Evolutionary conservation across 1,140 invertebrate species (phyloP).

Genomic region (Drosophila albomicans): DNA sequence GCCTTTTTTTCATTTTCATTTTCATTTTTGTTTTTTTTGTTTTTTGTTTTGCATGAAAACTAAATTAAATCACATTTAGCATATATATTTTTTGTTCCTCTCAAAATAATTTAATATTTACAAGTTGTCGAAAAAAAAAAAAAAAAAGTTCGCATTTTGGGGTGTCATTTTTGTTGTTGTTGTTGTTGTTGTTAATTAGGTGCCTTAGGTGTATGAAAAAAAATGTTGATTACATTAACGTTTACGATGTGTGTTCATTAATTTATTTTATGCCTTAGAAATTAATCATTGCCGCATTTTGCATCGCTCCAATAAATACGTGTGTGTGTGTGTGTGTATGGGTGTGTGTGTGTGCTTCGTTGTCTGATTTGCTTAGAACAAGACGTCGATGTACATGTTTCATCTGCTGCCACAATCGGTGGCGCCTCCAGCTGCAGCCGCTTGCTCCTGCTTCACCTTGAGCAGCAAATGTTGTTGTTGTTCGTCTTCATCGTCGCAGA

Average conservation of each 20-base stretch:
- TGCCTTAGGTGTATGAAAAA: conserved; percentile 75
- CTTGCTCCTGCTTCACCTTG: conserved; percentile 75
- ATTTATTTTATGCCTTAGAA: conserved; percentile 44
- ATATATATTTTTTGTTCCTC: conserved; percentile 40
- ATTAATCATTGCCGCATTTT: conserved; percentile 53
- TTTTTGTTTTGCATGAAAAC: conserved; percentile 50
- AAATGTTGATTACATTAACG: conserved; percentile 45
- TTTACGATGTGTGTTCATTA: conserved; percentile 39
- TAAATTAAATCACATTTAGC: conserved; percentile 82
- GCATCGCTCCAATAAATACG: conserved; percentile 38
- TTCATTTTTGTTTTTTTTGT: conserved; percentile 19
- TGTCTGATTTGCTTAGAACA: conserved; percentile 55
- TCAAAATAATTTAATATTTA: conserved; percentile 67
- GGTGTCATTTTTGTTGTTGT: conserved; percentile 23
- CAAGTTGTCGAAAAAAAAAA: conserved; percentile 52
- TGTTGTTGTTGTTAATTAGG: conserved; percentile 33
- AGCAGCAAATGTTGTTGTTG: conserved; percentile 70
- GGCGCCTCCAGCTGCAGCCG: conserved; percentile 26
- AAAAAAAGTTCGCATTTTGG: conserved; percentile 31
- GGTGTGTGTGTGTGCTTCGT: conserved; percentile 22
- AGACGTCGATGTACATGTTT: conserved; percentile 83
- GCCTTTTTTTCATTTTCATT: conserved; percentile 45
- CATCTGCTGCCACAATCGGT: conserved; percentile 65
- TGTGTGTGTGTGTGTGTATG: neutral
- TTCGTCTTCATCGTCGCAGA: conserved; percentile 76